Evolutionary conservation across 2,888 invertebrate genomes (phyloP).

Genomic region (Drosophila meridionalis): DNA sequence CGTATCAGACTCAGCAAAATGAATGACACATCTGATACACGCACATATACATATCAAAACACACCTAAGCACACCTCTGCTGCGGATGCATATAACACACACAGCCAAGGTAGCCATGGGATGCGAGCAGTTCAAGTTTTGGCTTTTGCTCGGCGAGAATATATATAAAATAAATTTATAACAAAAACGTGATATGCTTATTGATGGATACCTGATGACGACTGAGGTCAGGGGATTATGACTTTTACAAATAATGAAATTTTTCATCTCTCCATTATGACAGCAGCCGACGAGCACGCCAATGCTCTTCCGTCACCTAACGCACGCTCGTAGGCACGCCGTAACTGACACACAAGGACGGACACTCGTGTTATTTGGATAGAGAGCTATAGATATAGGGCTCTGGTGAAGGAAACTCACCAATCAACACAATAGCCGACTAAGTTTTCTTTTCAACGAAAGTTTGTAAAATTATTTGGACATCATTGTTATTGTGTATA

Average conservation of each 20-base stretch:
- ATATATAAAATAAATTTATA: conserved; percentile 77
- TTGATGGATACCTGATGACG: conserved; percentile 66
- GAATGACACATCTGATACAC: conserved; percentile 28
- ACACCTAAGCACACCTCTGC: conserved; percentile 27
- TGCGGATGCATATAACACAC: conserved; percentile 35
- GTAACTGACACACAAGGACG: conserved; percentile 7
- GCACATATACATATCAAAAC: background rate
- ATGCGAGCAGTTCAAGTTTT: conserved; percentile 26
- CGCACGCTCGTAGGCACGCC: conserved; percentile 12
- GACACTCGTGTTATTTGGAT: background rate
- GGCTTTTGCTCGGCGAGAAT: conserved; percentile 47
- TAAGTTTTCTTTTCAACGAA: background rate
- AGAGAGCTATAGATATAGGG: background rate
- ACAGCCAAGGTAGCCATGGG: conserved; percentile 13
- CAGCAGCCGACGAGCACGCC: conserved; percentile 18
- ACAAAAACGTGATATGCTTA: conserved; percentile 78
- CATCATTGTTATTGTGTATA: background rate
- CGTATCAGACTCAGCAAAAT: conserved; percentile 12
- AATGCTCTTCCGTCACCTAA: conserved; percentile 24
- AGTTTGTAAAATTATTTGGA: background rate
- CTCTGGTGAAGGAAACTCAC: background rate
- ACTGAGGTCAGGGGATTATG: conserved; percentile 38
- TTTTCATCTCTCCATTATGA: conserved; percentile 35
- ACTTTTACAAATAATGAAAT: conserved; percentile 41
- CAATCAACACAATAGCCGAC: conserved; percentile 2